These are phyloP conservation scores for Rhodophaea formosa DNA, from an alignment of 2,888 invertebrate genomes.

Conservation along the genomic window DNA sequence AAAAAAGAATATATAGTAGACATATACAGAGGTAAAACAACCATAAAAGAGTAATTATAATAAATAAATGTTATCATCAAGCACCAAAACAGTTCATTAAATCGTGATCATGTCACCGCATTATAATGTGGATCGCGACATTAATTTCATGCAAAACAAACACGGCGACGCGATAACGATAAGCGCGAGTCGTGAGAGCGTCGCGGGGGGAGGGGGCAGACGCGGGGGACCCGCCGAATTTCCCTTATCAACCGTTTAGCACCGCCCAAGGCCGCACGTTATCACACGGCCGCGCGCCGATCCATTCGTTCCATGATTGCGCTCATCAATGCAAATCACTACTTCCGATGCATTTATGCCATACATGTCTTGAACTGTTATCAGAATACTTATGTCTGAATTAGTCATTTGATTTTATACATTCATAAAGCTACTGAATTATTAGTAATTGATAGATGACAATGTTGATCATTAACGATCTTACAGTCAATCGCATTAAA, in stretches of 20 bases:
- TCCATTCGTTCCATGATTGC: slow-evolving; percentile 67
- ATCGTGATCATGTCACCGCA: slow-evolving; percentile 57
- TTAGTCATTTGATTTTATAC: neutral
- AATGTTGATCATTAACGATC: neutral
- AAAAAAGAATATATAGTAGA: neutral
- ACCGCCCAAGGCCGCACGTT: slow-evolving; percentile 69
- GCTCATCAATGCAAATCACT: slow-evolving; percentile 51
- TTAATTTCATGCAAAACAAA: slow-evolving; percentile 73
- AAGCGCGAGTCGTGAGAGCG: slow-evolving; percentile 50
- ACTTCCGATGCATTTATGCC: slow-evolving; percentile 33
- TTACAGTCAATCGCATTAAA: neutral
- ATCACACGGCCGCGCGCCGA: slow-evolving; percentile 61
- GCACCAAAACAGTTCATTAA: slow-evolving; percentile 47
- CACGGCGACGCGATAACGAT: slow-evolving; percentile 49
- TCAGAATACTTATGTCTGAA: neutral
- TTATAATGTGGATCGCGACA: slow-evolving; percentile 57
- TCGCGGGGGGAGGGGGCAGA: slow-evolving; percentile 30
- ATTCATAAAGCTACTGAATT: neutral
- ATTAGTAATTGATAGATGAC: neutral
- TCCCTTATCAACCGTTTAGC: slow-evolving; percentile 71
- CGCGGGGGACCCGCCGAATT: slow-evolving; percentile 60
- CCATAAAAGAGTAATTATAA: neutral
- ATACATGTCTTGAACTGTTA: neutral
- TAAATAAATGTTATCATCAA: neutral
- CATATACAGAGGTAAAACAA: neutral